Evolutionary conservation across 2,113 vertebrate genomes (phyloP).

Genomic region (Ellobius talpinus): DNA sequence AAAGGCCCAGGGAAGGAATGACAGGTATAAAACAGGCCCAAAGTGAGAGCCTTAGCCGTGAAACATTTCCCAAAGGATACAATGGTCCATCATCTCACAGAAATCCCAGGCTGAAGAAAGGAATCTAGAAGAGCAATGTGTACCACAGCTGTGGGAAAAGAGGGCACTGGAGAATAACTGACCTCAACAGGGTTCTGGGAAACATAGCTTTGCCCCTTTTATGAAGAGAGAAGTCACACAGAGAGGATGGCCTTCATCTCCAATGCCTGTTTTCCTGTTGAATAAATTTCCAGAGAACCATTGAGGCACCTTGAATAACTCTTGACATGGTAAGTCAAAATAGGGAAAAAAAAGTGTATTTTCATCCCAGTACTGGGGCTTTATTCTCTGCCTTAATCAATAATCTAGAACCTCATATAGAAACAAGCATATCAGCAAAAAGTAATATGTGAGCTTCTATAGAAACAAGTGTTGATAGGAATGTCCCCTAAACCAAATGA

Average conservation of each 20-base stretch:
- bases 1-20: not conserved
- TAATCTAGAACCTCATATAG: not conserved
- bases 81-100: not conserved
- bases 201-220: not conserved
- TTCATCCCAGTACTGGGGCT: not conserved
- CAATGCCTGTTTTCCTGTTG: not conserved
- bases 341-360: not conserved
- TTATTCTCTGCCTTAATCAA: not conserved
- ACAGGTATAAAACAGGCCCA: not conserved
- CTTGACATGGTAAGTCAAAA: not conserved
- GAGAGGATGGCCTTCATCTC: not conserved
- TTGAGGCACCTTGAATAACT: not conserved
- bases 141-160: not conserved
- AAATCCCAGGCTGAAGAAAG: too few species aligned
- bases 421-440: not conserved
- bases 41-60: not conserved
- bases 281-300: not conserved
- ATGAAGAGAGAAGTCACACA: not conserved
- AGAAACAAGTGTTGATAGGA: not conserved
- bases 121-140: too few species aligned
- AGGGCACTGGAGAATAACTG: not conserved
- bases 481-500: not conserved
- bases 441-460: not conserved
- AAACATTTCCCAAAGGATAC: not conserved
- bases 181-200: not conserved